Evolutionary conservation across 2,113 vertebrate genomes (phyloP).

Genomic region (Columbina picui): DNA sequence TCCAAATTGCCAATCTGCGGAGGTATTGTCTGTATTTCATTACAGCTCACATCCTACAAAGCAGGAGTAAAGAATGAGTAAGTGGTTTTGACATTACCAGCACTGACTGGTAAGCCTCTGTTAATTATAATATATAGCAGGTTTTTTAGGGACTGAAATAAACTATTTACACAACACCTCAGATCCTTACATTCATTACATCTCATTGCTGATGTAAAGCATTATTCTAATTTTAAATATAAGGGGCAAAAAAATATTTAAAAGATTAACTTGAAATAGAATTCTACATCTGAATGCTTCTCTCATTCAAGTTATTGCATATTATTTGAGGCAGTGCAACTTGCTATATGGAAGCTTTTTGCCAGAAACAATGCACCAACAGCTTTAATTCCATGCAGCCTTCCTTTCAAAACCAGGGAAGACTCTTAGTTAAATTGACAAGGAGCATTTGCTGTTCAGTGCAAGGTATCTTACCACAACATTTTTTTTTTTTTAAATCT

Average conservation of each 20-base stretch:
- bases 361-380: neutral
- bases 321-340: neutral
- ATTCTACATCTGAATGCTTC: too few species aligned
- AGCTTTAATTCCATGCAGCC: neutral
- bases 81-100: neutral
- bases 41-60: constrained; percentile 94
- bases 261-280: too few species aligned
- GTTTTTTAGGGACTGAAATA: neutral
- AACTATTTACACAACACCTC: neutral
- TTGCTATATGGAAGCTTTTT: neutral
- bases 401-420: neutral
- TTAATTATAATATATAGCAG: neutral
- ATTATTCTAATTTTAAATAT: neutral
- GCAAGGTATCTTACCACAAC: neutral
- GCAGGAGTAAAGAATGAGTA: constrained; percentile 9
- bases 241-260: neutral
- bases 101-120: neutral
- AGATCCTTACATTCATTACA: neutral
- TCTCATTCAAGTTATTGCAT: neutral
- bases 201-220: neutral
- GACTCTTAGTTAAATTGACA: neutral
- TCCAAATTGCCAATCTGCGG: constrained; percentile 91
- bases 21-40: constrained; percentile 94
- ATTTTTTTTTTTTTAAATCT: neutral
- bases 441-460: neutral